A percentile compares a stretch with the other conserved stretches of the same genome.
Conservation (phyloP, 2,888 invertebrate species). For the Seira musarum region DNA sequence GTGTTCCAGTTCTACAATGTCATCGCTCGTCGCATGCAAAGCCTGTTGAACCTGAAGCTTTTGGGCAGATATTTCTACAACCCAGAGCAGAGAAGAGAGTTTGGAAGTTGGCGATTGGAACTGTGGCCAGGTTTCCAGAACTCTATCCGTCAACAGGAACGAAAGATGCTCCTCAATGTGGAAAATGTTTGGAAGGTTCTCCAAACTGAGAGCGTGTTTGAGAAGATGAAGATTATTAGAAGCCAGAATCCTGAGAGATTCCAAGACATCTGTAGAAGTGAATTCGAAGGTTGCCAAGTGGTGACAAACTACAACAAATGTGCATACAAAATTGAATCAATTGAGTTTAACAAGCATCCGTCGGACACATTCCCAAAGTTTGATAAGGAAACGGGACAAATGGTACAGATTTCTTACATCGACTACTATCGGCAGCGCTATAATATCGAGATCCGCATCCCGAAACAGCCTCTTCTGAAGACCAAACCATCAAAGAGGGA, state of each 20-base stretch:
- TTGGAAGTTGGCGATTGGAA: constrained; percentile 21
- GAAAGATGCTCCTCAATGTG: constrained; percentile 37
- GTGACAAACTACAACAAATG: constrained; percentile 72
- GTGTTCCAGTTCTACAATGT: constrained; percentile 53
- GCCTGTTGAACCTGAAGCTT: neutral
- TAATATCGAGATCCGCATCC: neutral
- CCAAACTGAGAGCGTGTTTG: constrained; percentile 41
- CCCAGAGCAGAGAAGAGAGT: neutral
- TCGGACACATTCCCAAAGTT: constrained; percentile 71
- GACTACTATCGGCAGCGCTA: constrained; percentile 72
- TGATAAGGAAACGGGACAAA: constrained; percentile 62
- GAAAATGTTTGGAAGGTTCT: constrained; percentile 48
- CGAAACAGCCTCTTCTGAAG: constrained; percentile 46
- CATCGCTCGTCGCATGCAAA: constrained; percentile 17
- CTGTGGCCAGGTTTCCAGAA: constrained; percentile 56
- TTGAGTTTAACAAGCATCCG: constrained; percentile 73
- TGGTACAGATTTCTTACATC: constrained; percentile 70
- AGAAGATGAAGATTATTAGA: constrained; percentile 6
- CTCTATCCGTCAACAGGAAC: constrained; percentile 46
- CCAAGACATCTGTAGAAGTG: constrained; percentile 1
- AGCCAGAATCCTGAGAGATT: neutral
- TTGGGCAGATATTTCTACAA: constrained; percentile 50
- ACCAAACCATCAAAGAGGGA: constrained; percentile 29
- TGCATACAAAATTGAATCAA: constrained; percentile 74
- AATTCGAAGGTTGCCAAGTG: constrained; percentile 67